These are phyloP conservation scores for Liolophura sinensis DNA, from an alignment of 1,140 invertebrate genomes.

Conservation along the genomic window DNA sequence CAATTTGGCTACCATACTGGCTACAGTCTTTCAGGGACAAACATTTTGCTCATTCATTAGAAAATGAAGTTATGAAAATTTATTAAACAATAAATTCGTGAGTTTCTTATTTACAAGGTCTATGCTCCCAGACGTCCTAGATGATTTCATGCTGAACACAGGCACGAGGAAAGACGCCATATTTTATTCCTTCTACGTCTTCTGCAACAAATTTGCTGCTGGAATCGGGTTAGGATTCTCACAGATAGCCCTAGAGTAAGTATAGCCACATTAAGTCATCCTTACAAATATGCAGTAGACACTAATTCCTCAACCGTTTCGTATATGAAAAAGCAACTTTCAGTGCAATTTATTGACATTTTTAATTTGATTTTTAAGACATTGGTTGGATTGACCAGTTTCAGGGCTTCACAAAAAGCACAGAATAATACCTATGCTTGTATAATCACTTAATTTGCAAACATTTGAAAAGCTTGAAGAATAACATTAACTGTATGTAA, in stretches of 20 bases:
- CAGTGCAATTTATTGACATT: too few species aligned
- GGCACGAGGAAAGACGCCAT: slow-evolving; percentile 49
- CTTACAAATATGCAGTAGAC: too few species aligned
- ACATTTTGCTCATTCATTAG: too few species aligned
- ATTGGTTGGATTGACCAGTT: too few species aligned
- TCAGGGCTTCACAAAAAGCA: too few species aligned
- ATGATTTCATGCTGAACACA: slow-evolving; percentile 48
- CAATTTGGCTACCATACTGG: slow-evolving; percentile 8
- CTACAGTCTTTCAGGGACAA: neutral
- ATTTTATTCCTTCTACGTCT: slow-evolving; percentile 57
- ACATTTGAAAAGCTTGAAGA: too few species aligned
- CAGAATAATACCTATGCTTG: too few species aligned
- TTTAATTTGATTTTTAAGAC: too few species aligned
- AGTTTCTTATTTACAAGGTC: slow-evolving; percentile 36
- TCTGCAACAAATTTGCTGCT: slow-evolving; percentile 52
- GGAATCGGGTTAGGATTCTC: slow-evolving; percentile 48
- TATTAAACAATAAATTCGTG: neutral
- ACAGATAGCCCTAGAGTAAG: slow-evolving; percentile 46
- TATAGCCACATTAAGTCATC: neutral
- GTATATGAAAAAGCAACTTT: too few species aligned
- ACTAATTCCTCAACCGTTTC: too few species aligned
- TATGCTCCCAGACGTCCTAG: slow-evolving; percentile 55
- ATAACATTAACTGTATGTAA: too few species aligned
- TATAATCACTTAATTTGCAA: too few species aligned
- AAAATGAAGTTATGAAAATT: neutral